Evolutionary conservation across 1,140 invertebrate species (phyloP).

Genomic region (Phthorimaea operculella): DNA sequence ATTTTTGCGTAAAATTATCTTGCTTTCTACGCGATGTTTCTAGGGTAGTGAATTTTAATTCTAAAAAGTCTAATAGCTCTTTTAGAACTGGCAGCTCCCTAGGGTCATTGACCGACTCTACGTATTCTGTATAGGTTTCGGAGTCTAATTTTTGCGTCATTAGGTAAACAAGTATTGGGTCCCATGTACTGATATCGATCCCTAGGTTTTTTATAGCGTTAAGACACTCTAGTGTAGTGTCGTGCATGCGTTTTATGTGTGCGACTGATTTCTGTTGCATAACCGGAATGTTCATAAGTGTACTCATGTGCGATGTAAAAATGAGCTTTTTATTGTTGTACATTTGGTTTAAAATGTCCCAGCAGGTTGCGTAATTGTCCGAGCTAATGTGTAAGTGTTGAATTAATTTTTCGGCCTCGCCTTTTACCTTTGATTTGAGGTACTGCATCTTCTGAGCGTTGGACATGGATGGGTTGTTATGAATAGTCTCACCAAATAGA

Average conservation of each 20-base stretch:
- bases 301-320: constrained; percentile 7
- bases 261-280: constrained; percentile 3
- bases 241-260: constrained; percentile 7
- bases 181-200: constrained; percentile 9
- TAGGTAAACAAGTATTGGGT: constrained; percentile 8
- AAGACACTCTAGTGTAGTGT: constrained; percentile 11
- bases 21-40: constrained; percentile 11
- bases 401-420: constrained; percentile 4
- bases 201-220: constrained; percentile 14
- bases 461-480: constrained; percentile 6
- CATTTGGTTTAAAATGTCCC: constrained; percentile 8
- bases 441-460: constrained; percentile 7
- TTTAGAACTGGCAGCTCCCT: constrained; percentile 11
- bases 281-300: background rate
- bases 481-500: constrained; percentile 3
- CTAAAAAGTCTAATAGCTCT: constrained; percentile 17
- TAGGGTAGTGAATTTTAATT: constrained; percentile 14
- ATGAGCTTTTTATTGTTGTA: constrained; percentile 8
- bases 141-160: constrained; percentile 9
- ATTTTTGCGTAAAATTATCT: constrained; percentile 9
- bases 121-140: constrained; percentile 12
- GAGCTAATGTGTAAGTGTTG: constrained; percentile 6
- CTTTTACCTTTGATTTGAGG: constrained; percentile 4
- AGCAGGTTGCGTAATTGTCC: constrained; percentile 3
- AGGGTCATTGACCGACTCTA: constrained; percentile 8